phyloP scores from a whole-genome alignment of 2,888 invertebrate species.

The Lasioglossum villosulum region DNA sequence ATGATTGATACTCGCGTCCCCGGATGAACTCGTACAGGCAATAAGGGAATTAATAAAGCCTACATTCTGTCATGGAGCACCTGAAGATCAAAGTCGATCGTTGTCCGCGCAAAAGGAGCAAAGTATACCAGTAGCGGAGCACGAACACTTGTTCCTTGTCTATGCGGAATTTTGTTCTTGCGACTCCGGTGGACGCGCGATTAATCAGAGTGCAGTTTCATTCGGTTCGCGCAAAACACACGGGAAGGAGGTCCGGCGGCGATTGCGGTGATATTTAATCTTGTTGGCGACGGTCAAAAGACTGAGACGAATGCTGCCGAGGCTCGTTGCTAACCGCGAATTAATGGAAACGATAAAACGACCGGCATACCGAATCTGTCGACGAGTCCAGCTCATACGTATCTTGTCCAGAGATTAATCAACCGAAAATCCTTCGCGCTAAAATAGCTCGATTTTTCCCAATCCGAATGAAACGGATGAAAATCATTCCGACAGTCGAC shows the following conservation, averaged over 20 bases:
- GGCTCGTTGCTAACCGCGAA: not conserved
- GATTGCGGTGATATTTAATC: slow-evolving; percentile 42
- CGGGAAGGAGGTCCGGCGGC: not conserved
- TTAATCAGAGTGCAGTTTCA: slow-evolving; percentile 47
- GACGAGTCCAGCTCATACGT: not conserved
- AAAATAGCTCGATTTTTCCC: not conserved
- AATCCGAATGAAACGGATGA: not conserved
- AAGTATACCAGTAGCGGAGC: slow-evolving; percentile 10
- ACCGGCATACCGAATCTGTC: not conserved
- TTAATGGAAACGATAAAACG: slow-evolving; percentile 21
- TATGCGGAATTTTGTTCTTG: slow-evolving; percentile 43
- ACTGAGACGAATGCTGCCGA: slow-evolving; percentile 36
- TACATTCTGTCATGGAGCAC: not conserved
- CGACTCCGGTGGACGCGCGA: slow-evolving; percentile 33
- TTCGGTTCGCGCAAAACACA: slow-evolving; percentile 24
- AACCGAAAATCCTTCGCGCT: not conserved
- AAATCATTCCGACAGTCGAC: too few species aligned
- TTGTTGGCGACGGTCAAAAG: not conserved
- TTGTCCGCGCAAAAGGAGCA: slow-evolving; percentile 29
- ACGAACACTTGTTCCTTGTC: slow-evolving; percentile 63
- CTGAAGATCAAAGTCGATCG: slow-evolving; percentile 49
- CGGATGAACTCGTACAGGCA: not conserved
- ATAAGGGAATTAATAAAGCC: slow-evolving; percentile 19
- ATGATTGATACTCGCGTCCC: not conserved
- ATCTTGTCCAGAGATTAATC: not conserved